Evolutionary conservation across 2,113 vertebrate species (phyloP).

Genomic region (Thalassarche chlororhynchos): DNA sequence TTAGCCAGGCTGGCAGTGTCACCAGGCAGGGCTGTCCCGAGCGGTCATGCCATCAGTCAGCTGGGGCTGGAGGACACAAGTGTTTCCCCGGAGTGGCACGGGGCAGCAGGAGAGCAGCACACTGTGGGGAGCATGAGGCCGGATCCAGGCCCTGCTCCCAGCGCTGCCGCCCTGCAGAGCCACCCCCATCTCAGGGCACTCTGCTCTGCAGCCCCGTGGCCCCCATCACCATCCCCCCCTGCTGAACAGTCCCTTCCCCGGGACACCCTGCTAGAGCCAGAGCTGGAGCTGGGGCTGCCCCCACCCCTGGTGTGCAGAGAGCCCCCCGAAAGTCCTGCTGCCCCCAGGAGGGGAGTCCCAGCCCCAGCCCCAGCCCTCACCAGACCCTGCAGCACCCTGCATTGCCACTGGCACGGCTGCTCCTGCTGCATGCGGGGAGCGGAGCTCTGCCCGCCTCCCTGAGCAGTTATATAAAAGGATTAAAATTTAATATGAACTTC

Average conservation of each 20-base stretch:
- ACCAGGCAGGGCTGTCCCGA: neutral
- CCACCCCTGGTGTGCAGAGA: neutral
- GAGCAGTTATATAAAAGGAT: slow-evolving; percentile 28
- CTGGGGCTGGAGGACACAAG: neutral
- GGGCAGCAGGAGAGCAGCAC: neutral
- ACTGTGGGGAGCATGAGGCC: accelerated
- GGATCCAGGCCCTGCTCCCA: neutral
- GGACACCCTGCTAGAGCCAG: neutral
- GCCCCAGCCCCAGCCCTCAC: neutral
- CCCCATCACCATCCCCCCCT: accelerated
- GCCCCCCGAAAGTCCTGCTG: neutral
- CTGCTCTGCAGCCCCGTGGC: neutral
- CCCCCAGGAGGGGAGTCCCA: accelerated
- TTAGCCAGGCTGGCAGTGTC: neutral
- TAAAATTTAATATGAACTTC: slow-evolving; percentile 2
- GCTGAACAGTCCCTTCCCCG: neutral
- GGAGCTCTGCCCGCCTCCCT: neutral
- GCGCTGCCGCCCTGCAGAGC: neutral
- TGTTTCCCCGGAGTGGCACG: neutral
- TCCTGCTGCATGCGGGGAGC: neutral
- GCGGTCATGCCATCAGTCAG: neutral
- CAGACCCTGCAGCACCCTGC: neutral
- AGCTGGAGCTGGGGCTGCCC: neutral
- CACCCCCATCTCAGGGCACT: neutral
- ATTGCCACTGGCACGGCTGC: neutral